Evolutionary conservation across 2,888 invertebrate genomes (phyloP).

Genomic region (Phanerotoma sp.): DNA sequence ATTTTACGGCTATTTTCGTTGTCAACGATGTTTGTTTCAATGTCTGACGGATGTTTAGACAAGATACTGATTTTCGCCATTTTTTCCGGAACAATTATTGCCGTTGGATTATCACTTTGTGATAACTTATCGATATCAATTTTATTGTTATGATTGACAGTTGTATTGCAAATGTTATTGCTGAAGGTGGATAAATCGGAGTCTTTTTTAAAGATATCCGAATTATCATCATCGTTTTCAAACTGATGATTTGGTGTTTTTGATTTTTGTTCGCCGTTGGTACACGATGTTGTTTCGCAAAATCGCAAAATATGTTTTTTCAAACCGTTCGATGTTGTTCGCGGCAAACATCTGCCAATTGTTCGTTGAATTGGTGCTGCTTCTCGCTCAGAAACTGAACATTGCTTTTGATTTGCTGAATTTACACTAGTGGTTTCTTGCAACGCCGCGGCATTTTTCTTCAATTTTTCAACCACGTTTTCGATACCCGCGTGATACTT

Average conservation of each 20-base stretch:
- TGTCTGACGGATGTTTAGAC: too few species aligned
- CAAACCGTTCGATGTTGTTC: slow-evolving; percentile 42
- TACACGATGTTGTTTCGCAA: slow-evolving; percentile 37
- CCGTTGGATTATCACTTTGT: slow-evolving; percentile 2
- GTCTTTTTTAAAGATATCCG: background rate
- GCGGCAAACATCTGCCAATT: slow-evolving; percentile 25
- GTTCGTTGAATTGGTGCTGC: slow-evolving; percentile 5
- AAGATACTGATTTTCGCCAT: background rate
- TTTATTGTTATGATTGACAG: slow-evolving; percentile 3
- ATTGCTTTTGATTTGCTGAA: slow-evolving; percentile 21
- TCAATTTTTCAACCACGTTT: slow-evolving; percentile 52
- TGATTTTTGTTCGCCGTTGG: background rate
- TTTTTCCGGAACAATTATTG: background rate
- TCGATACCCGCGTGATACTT: slow-evolving; percentile 49
- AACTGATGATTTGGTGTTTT: too few species aligned
- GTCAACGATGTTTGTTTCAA: too few species aligned
- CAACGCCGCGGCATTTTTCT: slow-evolving; percentile 48
- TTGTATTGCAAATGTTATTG: slow-evolving; percentile 40
- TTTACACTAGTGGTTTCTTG: too few species aligned
- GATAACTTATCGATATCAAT: slow-evolving; percentile 17
- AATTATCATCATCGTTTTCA: slow-evolving; percentile 1
- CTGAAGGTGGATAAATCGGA: slow-evolving; percentile 14
- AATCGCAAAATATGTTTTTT: slow-evolving; percentile 46
- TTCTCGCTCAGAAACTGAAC: background rate
- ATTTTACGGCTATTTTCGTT: slow-evolving; percentile 15